Base-by-base conservation (phyloP, 2,888 invertebrate species). In the Ichneumoninae sp. region DNA sequence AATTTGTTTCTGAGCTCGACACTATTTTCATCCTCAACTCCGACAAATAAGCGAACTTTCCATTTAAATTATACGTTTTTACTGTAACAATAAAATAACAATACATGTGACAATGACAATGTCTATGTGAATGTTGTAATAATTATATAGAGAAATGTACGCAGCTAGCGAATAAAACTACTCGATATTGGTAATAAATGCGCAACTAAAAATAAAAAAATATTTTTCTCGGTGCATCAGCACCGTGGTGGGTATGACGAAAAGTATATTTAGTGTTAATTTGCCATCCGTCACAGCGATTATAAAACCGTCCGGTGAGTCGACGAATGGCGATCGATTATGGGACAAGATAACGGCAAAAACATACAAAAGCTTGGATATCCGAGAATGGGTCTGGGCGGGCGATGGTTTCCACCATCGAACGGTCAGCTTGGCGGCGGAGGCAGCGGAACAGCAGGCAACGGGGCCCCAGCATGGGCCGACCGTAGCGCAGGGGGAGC, bases 331-430 rank as follows among this genome's bases (percentile, higher is more conserved):
- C 0, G 19, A 63, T 22, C 50, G 47, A 26, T 68, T 50, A 65
- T 22, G 36, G 65, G 22, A 8, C 33, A 33, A 2, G 5, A 33
- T 50, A 22, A 75, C 19, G 33, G 50, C 5, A 52, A 66, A 70
- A 79, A n/a, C 54, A 83, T 22, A 63, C 52, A 73, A 77, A 80
- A 85, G 76, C 76, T 73, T 66, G 44, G 26, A 77, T 47, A 78
- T 47, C 16, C 47, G 40, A 57, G 76, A 76, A 50, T 54, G 47
- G 70, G 52, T 71, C 36, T 85, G 85, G 83, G 86, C 85, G 86
- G 85, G 83, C 78, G 79, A 81, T 68, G 71, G 81, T 83, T 83
- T 84, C 87, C 83, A 82, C 83, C 86, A 83, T 86, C 84, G 86
- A 83, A 68, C 80, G 87, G 87, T 86, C 84, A 82, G 84, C 81